Evolutionary conservation across 2,888 invertebrate species (phyloP), one percentile per base, ranked within the genome.

Genomic region (Meteorus cinctellus): DNA sequence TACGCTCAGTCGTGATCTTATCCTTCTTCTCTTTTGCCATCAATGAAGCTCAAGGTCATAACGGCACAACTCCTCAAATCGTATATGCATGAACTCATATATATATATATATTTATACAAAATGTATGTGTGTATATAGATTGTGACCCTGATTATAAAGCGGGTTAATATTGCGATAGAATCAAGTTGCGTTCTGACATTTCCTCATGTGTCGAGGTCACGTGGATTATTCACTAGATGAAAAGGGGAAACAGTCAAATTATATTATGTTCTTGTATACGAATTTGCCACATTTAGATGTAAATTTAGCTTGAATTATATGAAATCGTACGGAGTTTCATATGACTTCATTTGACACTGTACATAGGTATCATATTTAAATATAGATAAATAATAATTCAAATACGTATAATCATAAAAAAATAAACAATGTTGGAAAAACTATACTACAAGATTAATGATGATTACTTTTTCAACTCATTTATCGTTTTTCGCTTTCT

Each of bases 141-240:
- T 48, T 4, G 4, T 48, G n/a, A 48, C 48, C 48, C 48, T 48
- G 48, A 48, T n/a, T 16, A 48, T 48, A 48, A 48, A 48, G 48
- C 16, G 48, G 48, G 48, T n/a, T 48, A 48, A 48, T 48, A 48
- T n/a, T n/a, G 48, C n/a, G n/a, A 48, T 48, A n/a, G n/a, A 16
- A 48, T 48, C n/a, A 4, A n/a, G n/a, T 63, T n/a, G 16, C 31
- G 10, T 31, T 16, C n/a, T 63, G 63, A 34, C 34, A 34, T 63
- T 63, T 63, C 63, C 63, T n/a, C 31, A n/a, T 63, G 14, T 31
- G 63, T 34, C 63, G 63, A 34, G 34, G 63, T 31, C 63, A 63
- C 63, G 63, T 63, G 63, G 63, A 63, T 29, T 63, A 63, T 63
- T 31, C 16, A 31, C 10, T n/a, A 63, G n/a, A 65, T 65, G 24